phyloP scores from a whole-genome alignment of 2,797 vertebrate genomes.

The Tokudaia tokunoshimensis region DNA sequence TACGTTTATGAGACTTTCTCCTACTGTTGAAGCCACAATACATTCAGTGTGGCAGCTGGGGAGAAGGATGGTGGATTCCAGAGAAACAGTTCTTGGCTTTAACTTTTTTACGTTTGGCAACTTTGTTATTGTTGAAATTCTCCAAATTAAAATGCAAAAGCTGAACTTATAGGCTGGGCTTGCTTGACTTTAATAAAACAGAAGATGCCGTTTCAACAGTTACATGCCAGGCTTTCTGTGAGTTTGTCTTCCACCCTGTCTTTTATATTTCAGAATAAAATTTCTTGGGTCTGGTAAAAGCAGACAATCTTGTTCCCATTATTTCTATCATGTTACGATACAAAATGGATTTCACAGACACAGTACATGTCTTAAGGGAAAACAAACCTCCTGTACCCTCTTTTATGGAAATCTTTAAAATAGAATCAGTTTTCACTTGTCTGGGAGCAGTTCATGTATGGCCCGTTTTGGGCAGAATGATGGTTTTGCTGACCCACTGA shows the following conservation, averaged over 20 bases:
- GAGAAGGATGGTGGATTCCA: constrained; percentile 46
- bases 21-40: constrained; percentile 51
- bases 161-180: constrained; percentile 76
- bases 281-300: constrained; percentile 32
- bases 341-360: constrained; percentile 72
- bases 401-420: constrained; percentile 77
- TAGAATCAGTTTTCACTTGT: constrained; percentile 67
- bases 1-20: constrained; percentile 60
- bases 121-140: constrained; percentile 74
- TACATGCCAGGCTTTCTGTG: constrained; percentile 73
- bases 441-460: constrained; percentile 61
- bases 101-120: constrained; percentile 75
- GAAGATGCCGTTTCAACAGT: constrained; percentile 83
- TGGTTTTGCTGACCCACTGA: background rate
- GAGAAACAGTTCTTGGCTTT: constrained; percentile 55
- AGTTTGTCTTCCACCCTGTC: constrained; percentile 81
- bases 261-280: constrained; percentile 74
- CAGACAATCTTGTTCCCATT: constrained; percentile 11
- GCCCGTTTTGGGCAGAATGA: constrained; percentile 12
- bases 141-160: constrained; percentile 82
- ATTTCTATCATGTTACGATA: constrained; percentile 59
- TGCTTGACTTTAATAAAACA: constrained; percentile 84
- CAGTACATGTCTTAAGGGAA: constrained; percentile 58
- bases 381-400: constrained; percentile 54
- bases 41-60: constrained; percentile 54